These are phyloP conservation scores for Hybos culiciformis DNA, from an alignment of 2,888 invertebrate genomes.

Conservation along the genomic window DNA sequence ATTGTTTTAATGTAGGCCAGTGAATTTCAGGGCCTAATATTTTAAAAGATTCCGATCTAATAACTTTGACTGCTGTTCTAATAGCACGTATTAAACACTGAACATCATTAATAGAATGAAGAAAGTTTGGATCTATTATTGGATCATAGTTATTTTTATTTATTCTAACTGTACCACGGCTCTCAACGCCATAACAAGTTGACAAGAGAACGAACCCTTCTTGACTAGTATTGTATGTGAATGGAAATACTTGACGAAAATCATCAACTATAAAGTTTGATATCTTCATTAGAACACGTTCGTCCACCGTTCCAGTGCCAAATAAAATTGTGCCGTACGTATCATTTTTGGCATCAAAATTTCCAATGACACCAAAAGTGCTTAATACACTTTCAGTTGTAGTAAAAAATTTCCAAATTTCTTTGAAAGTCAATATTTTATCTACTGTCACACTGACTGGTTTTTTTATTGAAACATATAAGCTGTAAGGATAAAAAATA, in stretches of 20 bases:
- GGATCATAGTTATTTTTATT: conserved; percentile 46
- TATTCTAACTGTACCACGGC: conserved; percentile 52
- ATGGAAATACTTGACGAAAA: conserved; percentile 51
- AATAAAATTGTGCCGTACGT: conserved; percentile 47
- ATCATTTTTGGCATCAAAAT: conserved; percentile 35
- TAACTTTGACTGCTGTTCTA: conserved; percentile 39
- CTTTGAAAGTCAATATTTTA: conserved; percentile 42
- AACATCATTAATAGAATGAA: conserved; percentile 47
- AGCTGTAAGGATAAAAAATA: too few species aligned
- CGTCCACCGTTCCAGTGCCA: conserved; percentile 55
- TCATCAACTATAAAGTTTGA: conserved; percentile 52
- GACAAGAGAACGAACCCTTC: conserved; percentile 57
- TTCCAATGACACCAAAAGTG: conserved; percentile 48
- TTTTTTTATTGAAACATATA: conserved; percentile 48
- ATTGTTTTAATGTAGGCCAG: conserved; percentile 49
- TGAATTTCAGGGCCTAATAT: conserved; percentile 48
- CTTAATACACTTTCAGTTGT: conserved; percentile 35
- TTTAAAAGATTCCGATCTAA: conserved; percentile 43
- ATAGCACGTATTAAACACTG: conserved; percentile 48
- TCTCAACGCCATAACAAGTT: conserved; percentile 54
- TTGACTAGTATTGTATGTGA: conserved; percentile 44
- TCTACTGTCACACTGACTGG: conserved; percentile 45
- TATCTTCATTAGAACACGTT: conserved; percentile 45
- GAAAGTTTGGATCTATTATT: conserved; percentile 60
- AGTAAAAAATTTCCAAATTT: conserved; percentile 43